Base-by-base conservation (phyloP, 2,888 invertebrate species). In the Drosophila falleni region DNA sequence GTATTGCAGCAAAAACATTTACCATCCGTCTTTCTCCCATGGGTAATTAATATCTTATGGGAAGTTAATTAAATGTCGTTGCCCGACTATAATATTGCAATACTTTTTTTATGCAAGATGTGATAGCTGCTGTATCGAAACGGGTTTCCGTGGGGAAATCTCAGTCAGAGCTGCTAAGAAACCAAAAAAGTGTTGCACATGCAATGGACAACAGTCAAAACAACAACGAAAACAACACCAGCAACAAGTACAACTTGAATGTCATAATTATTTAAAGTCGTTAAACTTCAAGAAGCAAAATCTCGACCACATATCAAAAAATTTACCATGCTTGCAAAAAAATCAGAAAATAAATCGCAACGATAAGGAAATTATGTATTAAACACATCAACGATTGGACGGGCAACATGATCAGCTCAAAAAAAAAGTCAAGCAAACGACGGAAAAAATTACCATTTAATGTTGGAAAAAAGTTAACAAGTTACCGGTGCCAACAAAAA, bases 291-390 rank as follows among this genome's bases (percentile, higher is more conserved):
- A 76, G 74, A 83, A 88, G 80, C 68, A 53, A 87, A 83, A 83
- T 85, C 83, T 79, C 71, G 63, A 72, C 62, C 56, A 74, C 73
- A 74, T 71, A 75, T 78, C 71, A 72, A 71, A 71, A 69, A 65
- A 35, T 29, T 44, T 29, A 29, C 13, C 59, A 65, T 37, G 51
- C 54, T 54, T 53, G 35, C 71, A 47, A 50, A 31, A 19, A 35
- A 49, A 46, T 37, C 53, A 47, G 59, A 49, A 65, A 53, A 49
- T 71, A 71, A 61, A 67, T 41, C 41, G 31, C 74, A 71, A 58
- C 77, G 88, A 88, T 88, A 85, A 86, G 89, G 87, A 89, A 89
- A 87, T 87, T 87, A 84, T 87, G 78, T 85, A 86, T 83, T 85
- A 89, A 82, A 87, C 74, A 88, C 86, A 87, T 88, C 78, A 74